Evolutionary conservation across 2,888 invertebrate genomes (phyloP), one percentile per base, ranked within the genome.

Genomic region (Endotricha flammealis): DNA sequence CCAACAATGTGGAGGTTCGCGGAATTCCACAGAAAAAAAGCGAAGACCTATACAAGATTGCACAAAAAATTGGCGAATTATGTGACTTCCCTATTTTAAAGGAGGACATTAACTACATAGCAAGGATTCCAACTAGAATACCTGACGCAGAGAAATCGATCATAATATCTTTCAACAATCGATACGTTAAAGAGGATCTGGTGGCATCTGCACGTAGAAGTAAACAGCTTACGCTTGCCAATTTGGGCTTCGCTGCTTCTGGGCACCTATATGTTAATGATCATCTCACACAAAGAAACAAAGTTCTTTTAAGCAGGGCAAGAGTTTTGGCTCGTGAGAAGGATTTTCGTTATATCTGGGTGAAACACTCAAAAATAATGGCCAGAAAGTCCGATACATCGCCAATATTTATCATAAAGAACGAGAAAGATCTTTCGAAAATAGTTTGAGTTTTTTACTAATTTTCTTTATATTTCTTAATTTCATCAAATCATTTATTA

Each of bases 91-190:
- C 14, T 11, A 12, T 25, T 14, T 28, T 2, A 29, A 32, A 38
- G 11, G 42, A 42, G 12, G 36, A 46, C 7, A 45, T 45, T 2
- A 43, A 45, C 12, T 48, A 48, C 14, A 45, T 45, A 6, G 48
- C 48, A 9, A 29, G 43, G 4, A 36, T 48, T 12, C 44, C 44
- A 7, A 42, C 47, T 3, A 17, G 39, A 4, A 7, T 35, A 11
- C 41, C 44, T 8, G 38, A 43, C 4, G 29, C 13, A 4, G 42
- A 32, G 1, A 48, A 48, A 22, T 24, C 43, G 1, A 45, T 48
- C 0, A 25, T 45, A 1, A 24, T 39, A 8, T 29, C 33, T n/a
- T 42, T 43, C 22, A 41, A 41, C 8, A 39, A 29, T 11, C 25
- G 41, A 1, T 46, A 43, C 14, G 24, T 17, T 1, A 46, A 46